phyloP scores from a whole-genome alignment of 2,797 vertebrate genomes.

The Sebastes minor region DNA sequence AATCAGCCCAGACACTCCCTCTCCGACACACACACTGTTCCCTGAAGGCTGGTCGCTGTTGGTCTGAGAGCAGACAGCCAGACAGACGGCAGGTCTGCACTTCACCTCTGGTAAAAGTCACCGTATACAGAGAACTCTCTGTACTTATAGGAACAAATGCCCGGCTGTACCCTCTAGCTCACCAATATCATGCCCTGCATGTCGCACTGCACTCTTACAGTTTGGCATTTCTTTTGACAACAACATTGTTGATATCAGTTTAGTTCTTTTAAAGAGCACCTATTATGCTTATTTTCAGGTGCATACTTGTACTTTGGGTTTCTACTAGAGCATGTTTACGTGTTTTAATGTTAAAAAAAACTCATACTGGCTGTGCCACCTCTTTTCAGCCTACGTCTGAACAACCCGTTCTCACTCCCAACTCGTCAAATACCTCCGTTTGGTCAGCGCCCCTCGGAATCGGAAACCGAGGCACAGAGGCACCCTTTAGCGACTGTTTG shows the following conservation, averaged over 20 bases:
- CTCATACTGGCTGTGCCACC: too few relatives aligned
- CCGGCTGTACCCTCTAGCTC: constrained; percentile 6
- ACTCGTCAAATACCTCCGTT: too few relatives aligned
- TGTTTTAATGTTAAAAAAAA: too few relatives aligned
- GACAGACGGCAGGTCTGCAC: not conserved
- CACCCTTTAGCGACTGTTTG: too few relatives aligned
- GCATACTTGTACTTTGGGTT: too few relatives aligned
- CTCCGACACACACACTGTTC: not conserved
- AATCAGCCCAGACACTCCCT: constrained; percentile 6
- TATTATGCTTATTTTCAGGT: too few relatives aligned
- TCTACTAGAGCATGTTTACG: too few relatives aligned
- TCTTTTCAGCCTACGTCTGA: too few relatives aligned
- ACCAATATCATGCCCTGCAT: not conserved
- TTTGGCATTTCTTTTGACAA: not conserved
- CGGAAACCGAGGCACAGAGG: too few relatives aligned
- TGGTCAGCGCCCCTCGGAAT: too few relatives aligned
- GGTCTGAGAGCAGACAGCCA: not conserved
- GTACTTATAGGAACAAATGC: constrained; percentile 27
- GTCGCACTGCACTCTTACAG: not conserved
- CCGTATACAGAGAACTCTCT: constrained; percentile 31
- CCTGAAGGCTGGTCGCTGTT: not conserved
- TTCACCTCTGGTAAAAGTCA: not conserved
- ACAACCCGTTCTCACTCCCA: too few relatives aligned
- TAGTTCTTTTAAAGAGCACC: too few relatives aligned
- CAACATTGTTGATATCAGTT: not conserved